phyloP scores from a whole-genome alignment of 2,113 vertebrate species.

The Lichenostomus cassidix region DNA sequence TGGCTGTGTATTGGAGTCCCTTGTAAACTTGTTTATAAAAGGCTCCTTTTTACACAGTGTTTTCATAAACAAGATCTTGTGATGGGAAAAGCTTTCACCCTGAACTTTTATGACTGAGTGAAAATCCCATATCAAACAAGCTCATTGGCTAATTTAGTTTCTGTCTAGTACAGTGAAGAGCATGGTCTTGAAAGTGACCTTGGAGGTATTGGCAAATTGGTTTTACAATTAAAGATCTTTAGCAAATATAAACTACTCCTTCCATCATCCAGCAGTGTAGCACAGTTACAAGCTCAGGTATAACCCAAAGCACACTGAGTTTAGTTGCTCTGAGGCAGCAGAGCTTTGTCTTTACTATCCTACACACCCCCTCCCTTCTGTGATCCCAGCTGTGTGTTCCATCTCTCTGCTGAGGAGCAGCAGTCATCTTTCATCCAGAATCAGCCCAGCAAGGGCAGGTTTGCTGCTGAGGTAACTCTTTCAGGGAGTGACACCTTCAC shows the following conservation, averaged over 20 bases:
- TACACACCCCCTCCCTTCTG: background rate
- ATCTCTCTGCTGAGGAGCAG: background rate
- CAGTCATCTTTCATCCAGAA: background rate
- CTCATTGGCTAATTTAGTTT: background rate
- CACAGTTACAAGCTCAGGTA: background rate
- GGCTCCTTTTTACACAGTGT: background rate
- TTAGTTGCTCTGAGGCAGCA: background rate
- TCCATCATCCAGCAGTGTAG: background rate
- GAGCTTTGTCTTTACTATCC: background rate
- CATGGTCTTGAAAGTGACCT: background rate
- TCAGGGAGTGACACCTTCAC: background rate
- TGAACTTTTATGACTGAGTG: background rate
- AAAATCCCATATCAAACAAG: background rate
- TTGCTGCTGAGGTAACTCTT: background rate
- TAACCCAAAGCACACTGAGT: background rate
- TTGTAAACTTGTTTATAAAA: background rate
- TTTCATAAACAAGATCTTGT: background rate
- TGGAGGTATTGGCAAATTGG: background rate
- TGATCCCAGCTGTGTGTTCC: background rate
- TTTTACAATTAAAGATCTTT: background rate
- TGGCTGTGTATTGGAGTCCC: background rate
- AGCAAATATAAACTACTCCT: background rate
- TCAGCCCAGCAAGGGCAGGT: background rate
- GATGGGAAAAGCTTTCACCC: background rate
- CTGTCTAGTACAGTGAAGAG: background rate